Percentiles rank a stretch among this genome's conserved stretches.
These are phyloP conservation scores for Elysia crispata DNA, from an alignment of 2,888 invertebrate species.

Conservation along the genomic window DNA sequence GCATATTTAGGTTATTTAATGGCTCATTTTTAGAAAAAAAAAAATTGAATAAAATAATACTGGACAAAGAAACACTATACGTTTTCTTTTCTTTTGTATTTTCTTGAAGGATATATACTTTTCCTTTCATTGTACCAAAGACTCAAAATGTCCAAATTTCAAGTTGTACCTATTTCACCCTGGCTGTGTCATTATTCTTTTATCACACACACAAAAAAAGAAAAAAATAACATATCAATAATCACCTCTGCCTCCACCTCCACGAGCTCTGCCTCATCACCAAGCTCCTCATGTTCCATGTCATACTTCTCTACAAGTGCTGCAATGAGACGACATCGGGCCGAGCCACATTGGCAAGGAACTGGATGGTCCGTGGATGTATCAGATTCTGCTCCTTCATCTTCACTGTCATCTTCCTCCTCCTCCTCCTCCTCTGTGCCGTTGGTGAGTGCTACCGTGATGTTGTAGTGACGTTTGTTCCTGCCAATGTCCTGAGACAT, in stretches of 20 bases:
- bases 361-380: slow-evolving; percentile 64
- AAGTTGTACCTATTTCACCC: no score
- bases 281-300: slow-evolving; percentile 64
- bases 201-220: no score
- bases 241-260: slow-evolving; percentile 60
- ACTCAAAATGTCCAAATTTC: no score
- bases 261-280: slow-evolving; percentile 64
- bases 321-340: slow-evolving; percentile 65
- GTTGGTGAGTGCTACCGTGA: slow-evolving; percentile 64
- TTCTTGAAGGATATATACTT: no score
- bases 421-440: slow-evolving; percentile 55
- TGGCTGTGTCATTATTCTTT: no score
- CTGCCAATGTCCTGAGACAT: slow-evolving; percentile 59
- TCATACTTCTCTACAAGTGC: slow-evolving; percentile 69
- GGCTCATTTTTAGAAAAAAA: no score
- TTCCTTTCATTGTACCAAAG: no score
- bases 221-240: no score
- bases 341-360: slow-evolving; percentile 68
- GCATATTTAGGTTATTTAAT: no score
- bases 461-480: slow-evolving; percentile 69
- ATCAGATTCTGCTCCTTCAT: slow-evolving; percentile 55
- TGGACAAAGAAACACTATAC: no score
- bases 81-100: no score
- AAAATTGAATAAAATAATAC: no score
- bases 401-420: slow-evolving; percentile 53